Evolutionary conservation across 2,888 invertebrate genomes (phyloP), one percentile per base, ranked within the genome.

Genomic region (Erebia ligea): DNA sequence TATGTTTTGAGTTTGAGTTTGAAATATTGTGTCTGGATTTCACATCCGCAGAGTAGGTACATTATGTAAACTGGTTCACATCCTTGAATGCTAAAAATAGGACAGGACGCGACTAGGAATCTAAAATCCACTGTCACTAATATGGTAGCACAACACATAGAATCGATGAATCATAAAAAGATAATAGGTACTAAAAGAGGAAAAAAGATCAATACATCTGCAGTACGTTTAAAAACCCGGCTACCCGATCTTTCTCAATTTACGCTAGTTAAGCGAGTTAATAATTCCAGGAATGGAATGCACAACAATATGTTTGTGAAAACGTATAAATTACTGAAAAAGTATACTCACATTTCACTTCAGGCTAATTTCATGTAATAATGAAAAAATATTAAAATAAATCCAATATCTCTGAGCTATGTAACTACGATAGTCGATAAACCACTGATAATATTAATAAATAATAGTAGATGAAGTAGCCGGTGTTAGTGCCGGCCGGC

Each of bases 51-150:
- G 25, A 25, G 25, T 25, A 25, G 3, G 4, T 25, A 25, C 2
- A 4, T 25, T 3, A 25, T n/a, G n/a, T n/a, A 8, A 0, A 42
- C 10, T 10, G 42, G 42, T 42, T 42, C 15, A 57, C 15, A 58
- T 58, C 58, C 58, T 58, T 58, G 40, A 58, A 3, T 34, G 40
- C 58, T 59, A 40, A 59, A 59, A 42, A 59, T 59, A 42, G 59
- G 10, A 59, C 40, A 40, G 9, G 17, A 17, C 40, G 59, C 4
- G 42, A 17, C 34, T 34, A 34, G 34, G 6, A 40, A 40, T 13
- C 40, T 25, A 40, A 40, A 17, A 11, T 17, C 2, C 59, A 40
- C 59, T n/a, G 10, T 6, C 34, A 34, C 6, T 34, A 34, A 34
- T 34, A 40, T 59, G 57, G 59, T 59, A 59, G 59, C 6, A 40